A percentile compares a stretch with the other conserved stretches of the same genome.
phyloP scores from a whole-genome alignment of 23 tunicate genomes.

The Styela plicata region DNA sequence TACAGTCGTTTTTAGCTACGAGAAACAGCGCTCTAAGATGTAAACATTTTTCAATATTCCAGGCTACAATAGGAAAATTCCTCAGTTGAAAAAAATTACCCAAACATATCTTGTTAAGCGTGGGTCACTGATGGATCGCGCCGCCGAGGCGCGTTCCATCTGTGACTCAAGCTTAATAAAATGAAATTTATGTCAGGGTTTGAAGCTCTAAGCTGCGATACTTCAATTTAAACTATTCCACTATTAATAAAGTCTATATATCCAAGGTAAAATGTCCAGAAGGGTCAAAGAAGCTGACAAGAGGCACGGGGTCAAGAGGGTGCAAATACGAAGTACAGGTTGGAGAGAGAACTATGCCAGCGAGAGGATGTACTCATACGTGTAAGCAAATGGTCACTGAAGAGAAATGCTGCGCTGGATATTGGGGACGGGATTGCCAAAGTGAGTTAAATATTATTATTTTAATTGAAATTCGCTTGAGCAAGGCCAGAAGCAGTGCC shows the following conservation, averaged over 20 bases:
- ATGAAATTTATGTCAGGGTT: no score
- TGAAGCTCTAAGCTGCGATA: not conserved
- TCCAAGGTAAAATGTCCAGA: slow-evolving; percentile 49
- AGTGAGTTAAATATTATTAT: slow-evolving; percentile 12
- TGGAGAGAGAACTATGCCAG: slow-evolving; percentile 7
- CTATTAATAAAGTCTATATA: not conserved
- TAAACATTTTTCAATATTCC: no score
- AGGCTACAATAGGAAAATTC: no score
- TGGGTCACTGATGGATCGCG: no score
- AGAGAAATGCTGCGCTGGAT: slow-evolving; percentile 41
- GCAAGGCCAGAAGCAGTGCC: no score
- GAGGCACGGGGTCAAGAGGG: slow-evolving; percentile 47
- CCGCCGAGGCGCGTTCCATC: no score
- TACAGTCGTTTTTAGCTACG: no score
- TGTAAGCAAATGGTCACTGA: slow-evolving; percentile 25
- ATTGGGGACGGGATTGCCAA: slow-evolving; percentile 80
- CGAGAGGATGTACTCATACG: slow-evolving; percentile 42
- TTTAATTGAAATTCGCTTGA: no score
- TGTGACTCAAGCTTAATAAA: no score
- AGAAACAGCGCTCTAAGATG: no score
- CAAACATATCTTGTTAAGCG: not conserved
- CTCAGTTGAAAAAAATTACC: no score
- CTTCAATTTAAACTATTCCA: not conserved
- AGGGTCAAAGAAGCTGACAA: slow-evolving; percentile 34
- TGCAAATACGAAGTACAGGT: slow-evolving; percentile 37